Conservation (phyloP, 2,888 invertebrate genomes). For the Byasa hedistus region DNA sequence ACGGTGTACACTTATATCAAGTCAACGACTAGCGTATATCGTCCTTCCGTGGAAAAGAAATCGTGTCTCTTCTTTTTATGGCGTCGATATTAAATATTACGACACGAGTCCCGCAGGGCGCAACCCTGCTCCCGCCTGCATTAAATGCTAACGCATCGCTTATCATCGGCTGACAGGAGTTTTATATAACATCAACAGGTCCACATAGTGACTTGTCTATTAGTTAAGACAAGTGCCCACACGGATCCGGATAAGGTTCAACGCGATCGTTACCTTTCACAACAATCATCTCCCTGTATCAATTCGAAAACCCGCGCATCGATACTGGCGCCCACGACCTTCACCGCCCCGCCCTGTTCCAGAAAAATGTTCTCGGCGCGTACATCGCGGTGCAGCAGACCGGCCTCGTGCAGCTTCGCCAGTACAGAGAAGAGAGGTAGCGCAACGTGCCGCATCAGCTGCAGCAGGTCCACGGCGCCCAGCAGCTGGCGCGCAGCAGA, state of each 20-base stretch:
- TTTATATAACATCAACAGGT: too few relatives aligned
- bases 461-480: conserved; percentile 48
- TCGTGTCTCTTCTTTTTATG: too few relatives aligned
- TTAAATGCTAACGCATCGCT: neutral
- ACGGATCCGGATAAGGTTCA: too few relatives aligned
- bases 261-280: conserved; percentile 55
- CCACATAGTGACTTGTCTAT: too few relatives aligned
- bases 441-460: conserved; percentile 82
- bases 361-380: conserved; percentile 86
- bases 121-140: neutral
- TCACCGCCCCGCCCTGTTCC: conserved; percentile 81
- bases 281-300: conserved; percentile 57
- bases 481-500: conserved; percentile 68
- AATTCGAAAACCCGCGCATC: conserved; percentile 84
- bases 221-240: too few relatives aligned
- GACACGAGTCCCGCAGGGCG: too few relatives aligned
- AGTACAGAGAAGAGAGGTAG: conserved; percentile 87
- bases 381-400: conserved; percentile 91
- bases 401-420: conserved; percentile 88
- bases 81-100: too few relatives aligned
- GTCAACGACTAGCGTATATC: too few relatives aligned
- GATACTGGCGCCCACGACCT: conserved; percentile 85
- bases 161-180: neutral
- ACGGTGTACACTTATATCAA: too few relatives aligned
- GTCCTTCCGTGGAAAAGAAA: too few relatives aligned